phyloP scores from a whole-genome alignment of 2,113 vertebrate species.

The Aix galericulata region DNA sequence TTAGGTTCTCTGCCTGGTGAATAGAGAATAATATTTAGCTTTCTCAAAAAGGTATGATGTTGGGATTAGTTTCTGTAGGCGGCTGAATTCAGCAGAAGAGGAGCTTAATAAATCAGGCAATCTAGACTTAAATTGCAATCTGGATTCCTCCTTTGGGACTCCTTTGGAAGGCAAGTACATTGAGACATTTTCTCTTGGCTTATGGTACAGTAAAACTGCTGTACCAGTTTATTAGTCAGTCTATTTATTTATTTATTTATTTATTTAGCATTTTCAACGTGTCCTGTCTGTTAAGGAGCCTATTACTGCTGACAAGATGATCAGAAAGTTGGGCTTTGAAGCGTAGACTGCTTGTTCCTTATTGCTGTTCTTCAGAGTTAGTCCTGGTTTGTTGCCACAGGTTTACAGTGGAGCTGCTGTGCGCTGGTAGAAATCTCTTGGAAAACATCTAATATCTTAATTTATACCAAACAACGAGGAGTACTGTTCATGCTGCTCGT shows the following conservation, averaged over 20 bases:
- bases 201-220: neutral
- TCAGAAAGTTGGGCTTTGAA: neutral
- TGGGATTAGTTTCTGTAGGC: neutral
- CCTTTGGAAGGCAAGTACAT: conserved; percentile 4
- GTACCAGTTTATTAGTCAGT: neutral
- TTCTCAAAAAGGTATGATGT: neutral
- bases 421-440: neutral
- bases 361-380: neutral
- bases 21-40: neutral
- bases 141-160: neutral
- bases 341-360: neutral
- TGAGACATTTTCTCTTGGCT: neutral
- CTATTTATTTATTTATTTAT: neutral
- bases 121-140: neutral
- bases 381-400: neutral
- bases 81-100: conserved; percentile 20
- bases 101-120: conserved; percentile 23
- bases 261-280: neutral
- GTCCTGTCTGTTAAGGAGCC: neutral
- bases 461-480: neutral
- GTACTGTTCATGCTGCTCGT: neutral
- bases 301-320: neutral
- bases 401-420: neutral
- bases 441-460: neutral
- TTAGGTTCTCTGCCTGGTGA: neutral